Conservation (phyloP, 2,888 invertebrate genomes). For the Teinopalpus imperialis region DNA sequence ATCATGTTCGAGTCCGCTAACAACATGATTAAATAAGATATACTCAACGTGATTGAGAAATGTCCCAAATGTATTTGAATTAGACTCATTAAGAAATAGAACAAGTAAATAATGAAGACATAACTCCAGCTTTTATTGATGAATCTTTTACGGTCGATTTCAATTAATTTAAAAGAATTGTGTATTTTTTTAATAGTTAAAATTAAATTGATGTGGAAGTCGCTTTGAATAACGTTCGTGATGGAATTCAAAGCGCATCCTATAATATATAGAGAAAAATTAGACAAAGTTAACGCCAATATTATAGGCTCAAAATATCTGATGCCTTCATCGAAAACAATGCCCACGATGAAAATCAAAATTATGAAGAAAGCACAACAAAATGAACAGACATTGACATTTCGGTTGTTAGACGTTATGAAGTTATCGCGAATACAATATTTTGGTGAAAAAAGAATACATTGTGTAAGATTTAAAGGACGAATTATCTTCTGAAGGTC, state of each 20-base stretch:
- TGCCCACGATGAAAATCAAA: background rate
- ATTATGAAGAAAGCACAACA: background rate
- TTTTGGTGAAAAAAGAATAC: background rate
- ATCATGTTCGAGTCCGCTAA: background rate
- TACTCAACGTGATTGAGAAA: background rate
- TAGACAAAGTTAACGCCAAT: background rate
- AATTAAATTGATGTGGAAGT: background rate
- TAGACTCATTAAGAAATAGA: background rate
- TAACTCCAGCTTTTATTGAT: background rate
- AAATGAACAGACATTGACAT: background rate
- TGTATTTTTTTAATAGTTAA: background rate
- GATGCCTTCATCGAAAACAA: background rate
- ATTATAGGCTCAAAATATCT: background rate
- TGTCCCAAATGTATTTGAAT: background rate
- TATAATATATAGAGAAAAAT: background rate
- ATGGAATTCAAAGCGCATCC: background rate
- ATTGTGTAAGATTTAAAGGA: slow-evolving; percentile 9
- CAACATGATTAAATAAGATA: background rate
- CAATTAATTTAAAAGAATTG: background rate
- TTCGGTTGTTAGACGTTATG: slow-evolving; percentile 8
- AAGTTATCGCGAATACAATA: slow-evolving; percentile 10
- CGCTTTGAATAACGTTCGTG: background rate
- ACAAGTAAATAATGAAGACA: background rate
- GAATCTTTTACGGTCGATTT: background rate
- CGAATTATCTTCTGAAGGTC: slow-evolving; percentile 9